Percentiles rank a stretch among this genome's conserved stretches.
These are phyloP conservation scores for Campoplex capitator DNA, from an alignment of 2,888 invertebrate genomes.

Conservation along the genomic window DNA sequence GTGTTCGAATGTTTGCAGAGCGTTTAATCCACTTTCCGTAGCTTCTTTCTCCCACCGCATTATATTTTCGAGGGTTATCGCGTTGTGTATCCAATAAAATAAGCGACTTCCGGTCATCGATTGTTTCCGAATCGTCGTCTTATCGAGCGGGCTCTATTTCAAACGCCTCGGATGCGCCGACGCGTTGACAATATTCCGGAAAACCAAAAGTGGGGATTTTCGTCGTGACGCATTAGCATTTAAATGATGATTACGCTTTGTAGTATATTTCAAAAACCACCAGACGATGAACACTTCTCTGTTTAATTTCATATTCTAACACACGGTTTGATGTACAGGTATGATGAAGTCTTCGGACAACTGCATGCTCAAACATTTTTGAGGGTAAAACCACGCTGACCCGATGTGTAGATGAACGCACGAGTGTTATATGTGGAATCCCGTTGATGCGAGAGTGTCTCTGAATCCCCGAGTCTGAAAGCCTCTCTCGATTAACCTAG, in stretches of 20 bases:
- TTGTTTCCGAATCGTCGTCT: not conserved
- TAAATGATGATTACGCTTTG: not conserved
- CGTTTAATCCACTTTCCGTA: not conserved
- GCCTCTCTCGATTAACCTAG: conserved; percentile 19
- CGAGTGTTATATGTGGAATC: not conserved
- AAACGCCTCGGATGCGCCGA: not conserved
- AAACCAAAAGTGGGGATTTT: not conserved
- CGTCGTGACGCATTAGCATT: not conserved
- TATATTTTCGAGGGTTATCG: not conserved
- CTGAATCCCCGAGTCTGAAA: conserved; percentile 9
- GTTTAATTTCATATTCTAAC: not conserved
- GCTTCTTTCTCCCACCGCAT: not conserved
- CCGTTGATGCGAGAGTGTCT: not conserved
- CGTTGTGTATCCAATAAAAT: not conserved
- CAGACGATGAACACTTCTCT: not conserved
- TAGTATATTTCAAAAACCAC: not conserved
- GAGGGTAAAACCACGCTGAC: not conserved
- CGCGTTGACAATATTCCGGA: not conserved
- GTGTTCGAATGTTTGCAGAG: not conserved
- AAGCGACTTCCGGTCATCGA: not conserved
- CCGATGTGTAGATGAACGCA: not conserved
- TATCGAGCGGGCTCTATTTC: not conserved
- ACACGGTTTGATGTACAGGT: not conserved
- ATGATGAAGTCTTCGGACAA: not conserved
- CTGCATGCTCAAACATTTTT: not conserved